A percentile compares a stretch with the other conserved stretches of the same genome.
These are phyloP conservation scores for Terebella lapidaria DNA, from an alignment of 2,888 invertebrate genomes.

Conservation along the genomic window DNA sequence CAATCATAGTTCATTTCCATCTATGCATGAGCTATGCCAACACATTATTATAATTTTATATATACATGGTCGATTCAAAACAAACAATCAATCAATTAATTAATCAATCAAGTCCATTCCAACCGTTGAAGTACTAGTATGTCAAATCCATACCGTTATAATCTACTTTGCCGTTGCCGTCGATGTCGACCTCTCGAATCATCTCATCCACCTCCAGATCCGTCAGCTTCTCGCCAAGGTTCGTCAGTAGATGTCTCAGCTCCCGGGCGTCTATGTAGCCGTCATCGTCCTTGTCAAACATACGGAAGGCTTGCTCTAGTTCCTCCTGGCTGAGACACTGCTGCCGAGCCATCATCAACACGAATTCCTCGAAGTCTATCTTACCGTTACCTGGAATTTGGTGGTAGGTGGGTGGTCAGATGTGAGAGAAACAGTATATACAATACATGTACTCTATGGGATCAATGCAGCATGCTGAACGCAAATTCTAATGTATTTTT, in stretches of 20 bases:
- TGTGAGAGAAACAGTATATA: too few species aligned
- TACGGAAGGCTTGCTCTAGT: conserved; percentile 20
- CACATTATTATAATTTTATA: too few species aligned
- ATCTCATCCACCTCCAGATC: conserved; percentile 26
- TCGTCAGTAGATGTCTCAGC: conserved; percentile 23
- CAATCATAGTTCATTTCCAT: too few species aligned
- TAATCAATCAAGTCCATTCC: too few species aligned
- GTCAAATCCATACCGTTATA: conserved; percentile 15
- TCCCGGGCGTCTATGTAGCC: conserved; percentile 21
- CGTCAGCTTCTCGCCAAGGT: conserved; percentile 24
- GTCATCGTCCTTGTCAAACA: conserved; percentile 23
- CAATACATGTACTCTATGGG: too few species aligned
- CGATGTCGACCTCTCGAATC: conserved; percentile 25
- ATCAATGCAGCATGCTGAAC: too few species aligned
- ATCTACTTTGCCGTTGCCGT: conserved; percentile 26
- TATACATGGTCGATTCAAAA: too few species aligned
- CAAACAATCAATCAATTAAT: too few species aligned
- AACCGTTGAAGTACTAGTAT: too few species aligned
- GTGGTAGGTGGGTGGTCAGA: not conserved
- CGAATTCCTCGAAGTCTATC: conserved; percentile 28
- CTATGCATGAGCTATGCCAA: too few species aligned
- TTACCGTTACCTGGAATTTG: conserved; percentile 22
- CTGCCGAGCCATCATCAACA: conserved; percentile 26
- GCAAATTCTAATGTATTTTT: too few species aligned
- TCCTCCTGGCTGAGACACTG: conserved; percentile 23